Base-by-base conservation (phyloP, 2,797 vertebrate species). In the Clarias fuscus region DNA sequence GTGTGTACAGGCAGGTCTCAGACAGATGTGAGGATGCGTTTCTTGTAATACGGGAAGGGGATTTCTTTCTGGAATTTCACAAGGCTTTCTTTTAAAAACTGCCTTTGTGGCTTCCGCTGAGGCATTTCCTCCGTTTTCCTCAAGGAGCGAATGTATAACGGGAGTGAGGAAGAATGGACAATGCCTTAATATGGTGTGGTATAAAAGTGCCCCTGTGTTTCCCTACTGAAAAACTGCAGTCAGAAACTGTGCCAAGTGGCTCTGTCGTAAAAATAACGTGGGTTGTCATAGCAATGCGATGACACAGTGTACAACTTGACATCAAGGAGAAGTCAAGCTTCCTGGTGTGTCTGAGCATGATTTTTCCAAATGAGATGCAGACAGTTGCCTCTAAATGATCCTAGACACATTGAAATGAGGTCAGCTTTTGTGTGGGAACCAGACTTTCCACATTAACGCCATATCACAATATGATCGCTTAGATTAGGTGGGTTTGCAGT, bases 21-120 rank as follows among this genome's bases (percentile, higher is more conserved):
- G 33, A 67, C 90, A 88, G 89, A 87, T 89, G 87, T 78, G 88
- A 84, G 62, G 61, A 83, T 77, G 64, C 33, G 8, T 81, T 61
- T 73, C 84, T 85, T 58, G 83, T 56, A 85, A 65, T 83, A 59
- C 79, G 81, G 64, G 71, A 86, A 82, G 40, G 75, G 75, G 73
- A 81, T 84, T 87, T 87, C 84, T 85, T 84, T 64, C 27, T 81
- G 84, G 88, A 86, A 87, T 82, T 85, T 88, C 84, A 83, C 77
- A 61, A 88, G 53, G 33, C 72, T 37, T 70, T 48, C 27, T 80
- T 76, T 65, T 18, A 81, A 65, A 81, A 81, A 65, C 5, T 7
- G 76, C 18, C 76, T 78, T 78, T 37, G 76, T 78, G 30, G 24
- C 62, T 27, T 48, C 4, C 8, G 0, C 7, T 81, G 64, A 85